Evolutionary conservation across 2,113 vertebrate species (phyloP).

Genomic region (Erythrocercus mccallii): DNA sequence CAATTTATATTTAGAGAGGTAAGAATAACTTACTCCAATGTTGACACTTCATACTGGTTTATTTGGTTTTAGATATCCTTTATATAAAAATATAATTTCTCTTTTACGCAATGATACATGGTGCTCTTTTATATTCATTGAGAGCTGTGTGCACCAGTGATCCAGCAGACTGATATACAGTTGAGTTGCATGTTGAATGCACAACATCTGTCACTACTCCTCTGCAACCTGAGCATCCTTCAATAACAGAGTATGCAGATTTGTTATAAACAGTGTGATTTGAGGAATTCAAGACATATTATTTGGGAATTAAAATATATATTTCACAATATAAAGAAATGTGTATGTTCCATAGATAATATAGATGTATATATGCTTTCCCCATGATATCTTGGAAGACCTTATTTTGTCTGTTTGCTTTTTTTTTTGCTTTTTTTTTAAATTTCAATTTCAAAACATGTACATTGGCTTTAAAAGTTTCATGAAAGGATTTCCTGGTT

Average conservation of each 20-base stretch:
- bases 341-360: neutral
- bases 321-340: neutral
- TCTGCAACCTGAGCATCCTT: neutral
- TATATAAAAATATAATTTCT: neutral
- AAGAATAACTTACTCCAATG: neutral
- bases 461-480: neutral
- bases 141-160: neutral
- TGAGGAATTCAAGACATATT: neutral
- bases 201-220: neutral
- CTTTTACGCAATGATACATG: neutral
- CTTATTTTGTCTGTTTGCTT: neutral
- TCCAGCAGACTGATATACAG: neutral
- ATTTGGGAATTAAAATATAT: neutral
- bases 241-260: neutral
- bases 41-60: neutral
- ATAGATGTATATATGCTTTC: neutral
- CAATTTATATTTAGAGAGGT: neutral
- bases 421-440: neutral
- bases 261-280: neutral
- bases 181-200: neutral
- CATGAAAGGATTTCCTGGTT: neutral
- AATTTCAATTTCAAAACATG: neutral
- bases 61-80: neutral
- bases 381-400: neutral
- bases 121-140: neutral